These are phyloP conservation scores for Drosophila falleni DNA, from an alignment of 2,888 invertebrate species.

Conservation along the genomic window DNA sequence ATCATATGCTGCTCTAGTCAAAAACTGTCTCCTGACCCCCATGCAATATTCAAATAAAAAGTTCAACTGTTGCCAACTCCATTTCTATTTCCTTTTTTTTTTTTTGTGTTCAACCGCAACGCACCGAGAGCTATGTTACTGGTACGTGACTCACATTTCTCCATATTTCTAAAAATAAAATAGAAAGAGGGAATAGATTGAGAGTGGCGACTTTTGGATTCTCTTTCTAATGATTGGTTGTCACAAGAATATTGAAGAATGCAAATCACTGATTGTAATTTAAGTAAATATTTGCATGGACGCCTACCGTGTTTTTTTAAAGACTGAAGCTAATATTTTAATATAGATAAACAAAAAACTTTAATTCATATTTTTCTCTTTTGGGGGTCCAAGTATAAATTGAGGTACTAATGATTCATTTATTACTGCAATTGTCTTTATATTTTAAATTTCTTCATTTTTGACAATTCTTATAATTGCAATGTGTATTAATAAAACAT, in stretches of 20 bases:
- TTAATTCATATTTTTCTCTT: no score
- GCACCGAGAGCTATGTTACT: conserved; percentile 21
- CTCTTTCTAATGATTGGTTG: conserved; percentile 9
- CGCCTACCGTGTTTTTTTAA: no score
- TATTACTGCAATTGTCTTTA: not conserved
- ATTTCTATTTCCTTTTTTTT: not conserved
- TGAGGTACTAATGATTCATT: no score
- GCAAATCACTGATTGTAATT: no score
- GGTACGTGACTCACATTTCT: conserved; percentile 44
- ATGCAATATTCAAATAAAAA: conserved; percentile 28
- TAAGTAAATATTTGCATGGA: no score
- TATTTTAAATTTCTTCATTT: not conserved
- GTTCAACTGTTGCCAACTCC: conserved; percentile 36
- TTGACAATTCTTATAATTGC: not conserved
- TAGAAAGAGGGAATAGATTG: not conserved
- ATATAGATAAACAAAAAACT: no score
- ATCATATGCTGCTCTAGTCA: conserved; percentile 73
- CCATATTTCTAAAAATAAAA: conserved; percentile 8
- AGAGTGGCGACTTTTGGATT: not conserved
- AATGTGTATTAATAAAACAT: not conserved
- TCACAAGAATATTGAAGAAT: no score
- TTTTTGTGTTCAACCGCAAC: conserved; percentile 21
- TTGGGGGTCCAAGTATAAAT: no score
- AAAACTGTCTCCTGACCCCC: conserved; percentile 44
- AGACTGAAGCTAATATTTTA: no score